These are phyloP conservation scores for Xestobium rufovillosum DNA, from an alignment of 2,888 invertebrate species.

Conservation along the genomic window DNA sequence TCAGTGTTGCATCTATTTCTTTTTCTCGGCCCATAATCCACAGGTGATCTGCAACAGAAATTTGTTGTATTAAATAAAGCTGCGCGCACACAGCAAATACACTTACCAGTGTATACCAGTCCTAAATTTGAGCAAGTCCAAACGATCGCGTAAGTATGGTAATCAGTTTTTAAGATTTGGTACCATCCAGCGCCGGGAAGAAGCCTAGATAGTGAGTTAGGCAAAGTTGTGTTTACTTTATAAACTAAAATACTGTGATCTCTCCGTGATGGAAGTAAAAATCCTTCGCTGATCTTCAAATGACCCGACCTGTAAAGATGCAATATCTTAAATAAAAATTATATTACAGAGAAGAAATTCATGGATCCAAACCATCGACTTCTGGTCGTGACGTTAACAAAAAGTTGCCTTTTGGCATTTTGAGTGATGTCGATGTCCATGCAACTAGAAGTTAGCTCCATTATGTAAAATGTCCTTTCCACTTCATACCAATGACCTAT, in stretches of 20 bases:
- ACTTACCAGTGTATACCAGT: conserved; percentile 53
- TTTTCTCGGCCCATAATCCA: conserved; percentile 63
- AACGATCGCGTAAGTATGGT: conserved; percentile 60
- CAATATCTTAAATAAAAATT: too few relatives aligned
- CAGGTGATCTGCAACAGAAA: conserved; percentile 56
- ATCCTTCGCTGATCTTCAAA: conserved; percentile 53
- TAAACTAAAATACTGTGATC: conserved; percentile 47
- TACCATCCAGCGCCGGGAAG: conserved; percentile 67
- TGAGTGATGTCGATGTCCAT: conserved; percentile 55
- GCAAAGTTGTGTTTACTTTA: conserved; percentile 54
- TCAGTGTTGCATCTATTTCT: conserved; percentile 56
- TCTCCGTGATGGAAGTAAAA: conserved; percentile 49
- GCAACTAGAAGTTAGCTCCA: conserved; percentile 64
- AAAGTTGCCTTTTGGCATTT: conserved; percentile 48
- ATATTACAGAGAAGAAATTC: too few relatives aligned
- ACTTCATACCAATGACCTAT: conserved; percentile 68
- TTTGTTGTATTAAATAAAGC: too few relatives aligned
- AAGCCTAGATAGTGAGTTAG: conserved; percentile 57
- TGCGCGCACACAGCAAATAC: too few relatives aligned
- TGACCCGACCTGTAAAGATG: conserved; percentile 52
- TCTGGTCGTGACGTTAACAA: conserved; percentile 55
- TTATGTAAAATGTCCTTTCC: conserved; percentile 67
- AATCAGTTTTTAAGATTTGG: conserved; percentile 65
- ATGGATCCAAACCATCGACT: conserved; percentile 71
- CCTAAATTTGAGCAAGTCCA: conserved; percentile 67